Evolutionary conservation across 2,797 vertebrate species (phyloP), one percentile per base, ranked within the genome.

Genomic region (Arctocebus calabarensis): DNA sequence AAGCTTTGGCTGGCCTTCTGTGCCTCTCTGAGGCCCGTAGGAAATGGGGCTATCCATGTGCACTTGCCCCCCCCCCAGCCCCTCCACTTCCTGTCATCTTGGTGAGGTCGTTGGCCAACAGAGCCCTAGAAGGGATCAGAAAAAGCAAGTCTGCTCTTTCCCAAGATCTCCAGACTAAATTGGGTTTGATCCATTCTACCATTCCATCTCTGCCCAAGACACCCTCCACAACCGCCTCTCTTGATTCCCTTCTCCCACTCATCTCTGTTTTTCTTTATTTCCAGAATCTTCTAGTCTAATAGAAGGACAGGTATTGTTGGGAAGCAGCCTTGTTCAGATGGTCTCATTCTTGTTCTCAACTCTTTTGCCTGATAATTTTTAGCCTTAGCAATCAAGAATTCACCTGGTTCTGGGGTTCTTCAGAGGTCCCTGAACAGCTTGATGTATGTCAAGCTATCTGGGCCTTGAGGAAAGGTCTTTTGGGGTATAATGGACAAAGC

Each of bases 201-300:
- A 10, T 16, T 40, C 23, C 17, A 6, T 64, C 70, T 61, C 20
- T 27, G 12, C 23, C 45, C 82, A 61, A 52, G 85, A 71, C 37
- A 3, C 29, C 20, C 52, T 20, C 25, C 61, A 7, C 48, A n/a
- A 29, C 68, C 43, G 7, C 20, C 32, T 37, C 68, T 85, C 78
- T 64, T 20, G 6, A 34, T 27, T 93, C 66, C 48, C 61, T 64
- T 34, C 75, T 48, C 40, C 45, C 37, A 34, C 4, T 17, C 84
- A 6, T 78, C 52, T 29, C 22, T 55, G n/a, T 48, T 82, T 55
- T 45, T 81, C 88, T 40, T 55, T 40, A 91, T 45, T 93, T 77
- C 85, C 29, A 34, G 73, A 96, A 88, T 40, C 71, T 96, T 88
- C 77, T 22, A 74, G 57, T 59, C 66, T 20, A 81, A 84, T 4